Evolutionary conservation across 1,140 invertebrate genomes (phyloP).

Genomic region (Kradibia gibbosae): DNA sequence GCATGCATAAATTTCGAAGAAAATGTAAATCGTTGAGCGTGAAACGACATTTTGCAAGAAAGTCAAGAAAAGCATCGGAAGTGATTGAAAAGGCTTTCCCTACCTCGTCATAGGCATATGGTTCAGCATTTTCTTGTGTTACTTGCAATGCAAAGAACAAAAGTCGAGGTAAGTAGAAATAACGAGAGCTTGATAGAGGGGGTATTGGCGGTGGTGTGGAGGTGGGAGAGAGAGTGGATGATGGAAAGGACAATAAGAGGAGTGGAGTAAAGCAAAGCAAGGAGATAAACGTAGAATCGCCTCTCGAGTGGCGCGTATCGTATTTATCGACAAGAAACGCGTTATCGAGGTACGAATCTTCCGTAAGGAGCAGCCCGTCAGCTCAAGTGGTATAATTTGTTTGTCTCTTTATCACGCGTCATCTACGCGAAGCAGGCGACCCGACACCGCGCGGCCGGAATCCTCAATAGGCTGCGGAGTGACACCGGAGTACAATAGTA

Average conservation of each 20-base stretch:
- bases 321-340: slow-evolving; percentile 62
- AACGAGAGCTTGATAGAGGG: too few species aligned
- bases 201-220: too few species aligned
- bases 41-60: not conserved
- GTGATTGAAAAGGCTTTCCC: not conserved
- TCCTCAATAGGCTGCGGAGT: slow-evolving; percentile 58
- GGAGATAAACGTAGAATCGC: not conserved
- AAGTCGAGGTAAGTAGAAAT: not conserved
- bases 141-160: not conserved
- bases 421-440: slow-evolving; percentile 62
- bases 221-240: not conserved
- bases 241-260: not conserved
- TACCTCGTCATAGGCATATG: not conserved
- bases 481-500: slow-evolving; percentile 65
- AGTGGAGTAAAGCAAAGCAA: not conserved
- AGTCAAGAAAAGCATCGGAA: not conserved
- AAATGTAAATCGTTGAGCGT: not conserved
- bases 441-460: slow-evolving; percentile 60
- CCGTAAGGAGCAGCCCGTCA: slow-evolving; percentile 56
- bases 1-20: too few species aligned
- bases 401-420: slow-evolving; percentile 65
- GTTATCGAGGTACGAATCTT: slow-evolving; percentile 59
- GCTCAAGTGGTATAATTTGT: slow-evolving; percentile 69
- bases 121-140: not conserved
- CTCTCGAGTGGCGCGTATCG: slow-evolving; percentile 43